Base-by-base conservation (phyloP, 2,888 invertebrate genomes). In the Drosophila recens region DNA sequence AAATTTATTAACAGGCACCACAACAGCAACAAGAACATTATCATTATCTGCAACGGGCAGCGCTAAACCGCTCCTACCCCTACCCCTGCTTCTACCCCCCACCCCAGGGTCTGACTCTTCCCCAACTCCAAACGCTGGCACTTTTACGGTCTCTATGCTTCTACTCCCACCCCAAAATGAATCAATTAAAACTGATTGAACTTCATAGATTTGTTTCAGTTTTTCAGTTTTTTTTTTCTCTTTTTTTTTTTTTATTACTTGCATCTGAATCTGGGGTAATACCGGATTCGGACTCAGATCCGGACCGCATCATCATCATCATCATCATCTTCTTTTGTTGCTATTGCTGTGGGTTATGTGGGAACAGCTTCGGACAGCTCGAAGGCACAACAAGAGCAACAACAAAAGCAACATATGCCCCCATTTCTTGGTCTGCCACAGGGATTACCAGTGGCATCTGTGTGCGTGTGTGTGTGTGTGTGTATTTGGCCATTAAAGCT, bases 111-210 rank as follows among this genome's bases (percentile, higher is more conserved):
- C 6, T 9, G 15, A n/a, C 17, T 4, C 5, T 15, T 20, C 34
- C 34, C 11, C 30, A 5, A n/a, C 11, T 30, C n/a, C 48, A 5
- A 33, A n/a, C 10, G 6, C 23, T 38, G 11, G 27, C 27, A 48
- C 52, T 30, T 46, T 30, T 27, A n/a, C 40, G 10, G 20, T 11
- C 27, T 4, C 48, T 8, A 20, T 34, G 15, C 52, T 58, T 43
- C 66, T 57, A 62, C 67, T 33, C 52, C 53, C 63, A 64, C 67
- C 76, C 70, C 74, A 64, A 90, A 91, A 82, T 90, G 89, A 87
- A 91, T 88, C 91, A 91, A 91, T 90, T 91, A 90, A 90, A 91
- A 80, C 87, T 90, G 91, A 90, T 89, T 91, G 88, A 91, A 90
- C 80, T 87, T 67, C 75, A 87, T 90, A 89, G 90, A 90, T 87